Evolutionary conservation across 2,888 invertebrate genomes (phyloP).

Genomic region (Erannis defoliaria): DNA sequence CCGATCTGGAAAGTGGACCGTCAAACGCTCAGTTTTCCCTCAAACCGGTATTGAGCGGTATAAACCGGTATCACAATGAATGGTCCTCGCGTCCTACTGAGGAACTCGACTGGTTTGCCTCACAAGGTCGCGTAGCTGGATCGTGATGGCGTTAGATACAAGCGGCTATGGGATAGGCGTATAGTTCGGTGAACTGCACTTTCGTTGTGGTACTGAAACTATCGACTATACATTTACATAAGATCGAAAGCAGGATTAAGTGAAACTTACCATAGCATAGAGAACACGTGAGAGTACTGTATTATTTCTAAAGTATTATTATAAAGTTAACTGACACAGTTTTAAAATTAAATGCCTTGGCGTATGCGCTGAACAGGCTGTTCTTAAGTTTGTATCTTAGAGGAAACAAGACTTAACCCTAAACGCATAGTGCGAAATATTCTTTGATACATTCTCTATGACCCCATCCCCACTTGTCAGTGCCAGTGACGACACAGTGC

Average conservation of each 20-base stretch:
- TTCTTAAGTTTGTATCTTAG: too few species aligned
- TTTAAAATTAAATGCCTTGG: too few species aligned
- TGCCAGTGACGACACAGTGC: too few species aligned
- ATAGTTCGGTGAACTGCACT: slow-evolving; percentile 9
- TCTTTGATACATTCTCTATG: too few species aligned
- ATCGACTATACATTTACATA: not conserved
- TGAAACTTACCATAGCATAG: too few species aligned
- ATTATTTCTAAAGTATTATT: too few species aligned
- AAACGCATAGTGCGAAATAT: too few species aligned
- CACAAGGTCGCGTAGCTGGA: slow-evolving; percentile 63
- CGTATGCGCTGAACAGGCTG: too few species aligned
- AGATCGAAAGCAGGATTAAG: not conserved
- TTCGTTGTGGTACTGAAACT: not conserved
- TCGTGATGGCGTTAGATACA: slow-evolving; percentile 50
- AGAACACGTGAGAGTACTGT: too few species aligned
- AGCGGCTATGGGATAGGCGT: slow-evolving; percentile 13
- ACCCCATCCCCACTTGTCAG: too few species aligned
- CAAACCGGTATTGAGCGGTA: slow-evolving; percentile 40
- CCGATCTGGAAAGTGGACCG: slow-evolving; percentile 39
- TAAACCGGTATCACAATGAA: slow-evolving; percentile 37
- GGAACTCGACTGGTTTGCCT: slow-evolving; percentile 54
- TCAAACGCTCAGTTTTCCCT: slow-evolving; percentile 46
- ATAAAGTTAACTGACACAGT: too few species aligned
- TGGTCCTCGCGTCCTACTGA: slow-evolving; percentile 40
- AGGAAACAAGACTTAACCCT: too few species aligned